Base-by-base conservation (phyloP, 1,140 invertebrate genomes). In the Neomicropteryx cornuta region DNA sequence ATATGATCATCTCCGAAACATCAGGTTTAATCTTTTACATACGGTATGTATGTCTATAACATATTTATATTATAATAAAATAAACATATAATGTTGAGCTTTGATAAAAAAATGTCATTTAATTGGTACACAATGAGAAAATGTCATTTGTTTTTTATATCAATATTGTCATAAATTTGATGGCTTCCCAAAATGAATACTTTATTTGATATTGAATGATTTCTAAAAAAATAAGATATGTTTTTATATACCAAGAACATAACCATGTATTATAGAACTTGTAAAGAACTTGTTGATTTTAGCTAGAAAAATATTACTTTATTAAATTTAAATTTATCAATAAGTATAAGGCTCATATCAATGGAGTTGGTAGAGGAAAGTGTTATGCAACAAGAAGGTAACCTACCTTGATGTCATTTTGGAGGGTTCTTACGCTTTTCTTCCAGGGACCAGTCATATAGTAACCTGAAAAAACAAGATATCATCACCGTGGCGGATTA, bases 191-290 rank as follows among this genome's bases (percentile, higher is more conserved):
- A 27, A 8, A n/a, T n/a, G 38, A 36, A 24, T 28, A 42, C 41
- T 36, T 38, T 28, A 19, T 27, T 17, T 20, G 27, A 33, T 20
- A 23, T 38, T 18, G 35, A 5, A 33, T 21, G 13, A 33, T 38
- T 11, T 18, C 21, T 38, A 36, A 19, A 17, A 37, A 36, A 34
- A 28, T 38, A 34, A 11, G 10, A 18, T 13, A 8, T 5, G 35
- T 42, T 42, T 38, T 38, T 33, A 31, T 38, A 33, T 19, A 18
- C 24, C 23, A 38, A 33, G 35, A 42, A 36, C 34, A 42, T 38
- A 42, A 42, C 41, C 38, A 42, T 38, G 31, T 24, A 38, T 38
- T 35, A 32, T 34, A 20, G 28, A 41, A 29, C 36, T 33, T 33
- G 4, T 10, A 3, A 3, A 14, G 18, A 4, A 16, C 18, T 2